These are phyloP conservation scores for Solen grandis DNA, from an alignment of 1,140 invertebrate species.

Conservation along the genomic window DNA sequence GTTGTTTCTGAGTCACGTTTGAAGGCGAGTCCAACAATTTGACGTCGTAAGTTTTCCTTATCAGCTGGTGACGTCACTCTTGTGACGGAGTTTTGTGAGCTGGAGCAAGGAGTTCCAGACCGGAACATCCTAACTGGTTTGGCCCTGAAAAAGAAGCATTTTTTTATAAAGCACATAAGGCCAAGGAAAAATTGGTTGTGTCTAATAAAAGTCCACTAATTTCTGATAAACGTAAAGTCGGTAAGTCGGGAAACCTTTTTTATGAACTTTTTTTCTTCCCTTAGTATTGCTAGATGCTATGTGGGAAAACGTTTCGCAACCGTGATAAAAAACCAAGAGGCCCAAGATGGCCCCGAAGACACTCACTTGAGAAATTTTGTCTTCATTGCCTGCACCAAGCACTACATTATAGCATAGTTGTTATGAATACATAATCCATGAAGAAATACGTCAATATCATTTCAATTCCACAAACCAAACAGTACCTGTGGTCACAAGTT, in stretches of 20 bases:
- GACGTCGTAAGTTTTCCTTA: slow-evolving; percentile 40
- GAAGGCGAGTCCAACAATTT: slow-evolving; percentile 44
- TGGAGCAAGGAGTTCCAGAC: slow-evolving; percentile 15
- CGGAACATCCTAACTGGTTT: slow-evolving; percentile 33
- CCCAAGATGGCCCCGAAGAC: too few relatives aligned
- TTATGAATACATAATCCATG: too few relatives aligned
- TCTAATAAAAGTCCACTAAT: background rate
- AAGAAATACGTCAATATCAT: too few relatives aligned
- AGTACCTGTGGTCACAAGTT: too few relatives aligned
- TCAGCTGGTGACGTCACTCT: slow-evolving; percentile 14
- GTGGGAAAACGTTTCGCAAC: too few relatives aligned
- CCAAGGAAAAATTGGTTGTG: background rate
- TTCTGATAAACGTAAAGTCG: background rate
- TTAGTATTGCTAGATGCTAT: too few relatives aligned
- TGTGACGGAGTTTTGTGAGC: background rate
- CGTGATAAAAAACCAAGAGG: too few relatives aligned
- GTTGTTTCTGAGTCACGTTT: slow-evolving; percentile 1
- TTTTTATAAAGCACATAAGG: background rate
- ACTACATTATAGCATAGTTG: too few relatives aligned
- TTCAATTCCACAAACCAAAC: too few relatives aligned
- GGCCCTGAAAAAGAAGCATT: slow-evolving; percentile 16
- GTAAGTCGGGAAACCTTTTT: background rate
- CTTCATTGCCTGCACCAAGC: too few relatives aligned
- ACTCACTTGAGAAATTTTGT: too few relatives aligned
- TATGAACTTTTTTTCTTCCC: background rate